Percentiles rank a stretch among this genome's conserved stretches.
phyloP scores from a whole-genome alignment of 1,140 invertebrate species.

The Apis mellifera region DNA sequence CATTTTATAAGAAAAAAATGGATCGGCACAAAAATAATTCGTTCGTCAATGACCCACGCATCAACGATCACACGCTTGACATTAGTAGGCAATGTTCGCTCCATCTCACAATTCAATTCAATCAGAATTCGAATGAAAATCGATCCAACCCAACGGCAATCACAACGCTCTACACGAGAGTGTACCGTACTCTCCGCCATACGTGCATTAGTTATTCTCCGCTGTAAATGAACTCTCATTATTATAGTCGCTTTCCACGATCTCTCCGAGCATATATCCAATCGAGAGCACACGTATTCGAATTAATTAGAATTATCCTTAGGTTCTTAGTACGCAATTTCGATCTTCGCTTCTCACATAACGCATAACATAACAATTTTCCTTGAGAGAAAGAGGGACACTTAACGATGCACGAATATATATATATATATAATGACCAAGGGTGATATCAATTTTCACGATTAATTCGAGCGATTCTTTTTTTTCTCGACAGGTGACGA shows the following conservation, averaged over 20 bases:
- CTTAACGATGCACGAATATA: conserved; percentile 28
- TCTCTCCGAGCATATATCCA: not conserved
- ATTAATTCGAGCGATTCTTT: conserved; percentile 22
- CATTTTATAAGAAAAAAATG: not conserved
- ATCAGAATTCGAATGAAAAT: not conserved
- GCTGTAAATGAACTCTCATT: conserved; percentile 30
- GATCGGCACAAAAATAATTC: not conserved
- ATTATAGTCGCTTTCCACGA: conserved; percentile 53
- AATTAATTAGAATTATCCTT: conserved; percentile 39
- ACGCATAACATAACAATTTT: conserved; percentile 41
- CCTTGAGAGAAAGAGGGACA: conserved; percentile 65
- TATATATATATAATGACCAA: no score
- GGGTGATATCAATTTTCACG: not conserved
- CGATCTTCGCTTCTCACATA: conserved; percentile 52
- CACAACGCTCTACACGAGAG: not conserved
- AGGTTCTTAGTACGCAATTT: conserved; percentile 46
- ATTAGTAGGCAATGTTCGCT: conserved; percentile 5
- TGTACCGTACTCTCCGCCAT: not conserved
- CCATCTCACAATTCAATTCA: not conserved
- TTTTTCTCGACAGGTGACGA: conserved; percentile 86
- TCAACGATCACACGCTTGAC: not conserved
- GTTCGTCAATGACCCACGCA: not conserved
- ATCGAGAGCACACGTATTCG: conserved; percentile 14
- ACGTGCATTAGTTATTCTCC: not conserved
- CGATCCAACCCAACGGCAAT: not conserved